Evolutionary conservation across 1,140 invertebrate species (phyloP).

Genomic region (Drosophila biarmipes): DNA sequence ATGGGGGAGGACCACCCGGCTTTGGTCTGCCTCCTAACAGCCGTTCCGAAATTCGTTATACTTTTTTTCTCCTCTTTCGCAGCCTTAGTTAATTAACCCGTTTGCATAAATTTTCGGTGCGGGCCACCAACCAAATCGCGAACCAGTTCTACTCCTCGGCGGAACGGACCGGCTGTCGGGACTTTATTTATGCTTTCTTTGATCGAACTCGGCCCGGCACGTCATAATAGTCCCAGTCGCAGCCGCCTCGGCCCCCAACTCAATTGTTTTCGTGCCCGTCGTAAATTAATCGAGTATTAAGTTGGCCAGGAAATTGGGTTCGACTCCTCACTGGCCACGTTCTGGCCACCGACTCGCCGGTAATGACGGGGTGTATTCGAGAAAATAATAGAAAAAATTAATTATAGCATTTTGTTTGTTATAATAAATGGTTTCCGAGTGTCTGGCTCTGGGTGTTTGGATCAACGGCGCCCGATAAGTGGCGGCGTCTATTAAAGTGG

Average conservation of each 20-base stretch:
- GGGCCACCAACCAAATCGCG: conserved; percentile 26
- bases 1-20: conserved; percentile 64
- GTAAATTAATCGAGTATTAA: conserved; percentile 78
- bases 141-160: conserved; percentile 57
- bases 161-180: conserved; percentile 28
- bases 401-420: conserved; percentile 75
- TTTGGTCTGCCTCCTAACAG: conserved; percentile 18
- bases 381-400: conserved; percentile 74
- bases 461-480: conserved; percentile 70
- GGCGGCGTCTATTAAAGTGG: conserved; percentile 62
- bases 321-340: conserved; percentile 51
- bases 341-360: conserved; percentile 18
- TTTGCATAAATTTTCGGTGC: conserved; percentile 76
- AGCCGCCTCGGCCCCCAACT: conserved; percentile 15
- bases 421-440: conserved; percentile 67
- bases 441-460: conserved; percentile 53
- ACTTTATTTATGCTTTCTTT: conserved; percentile 81
- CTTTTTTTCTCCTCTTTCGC: conserved; percentile 12
- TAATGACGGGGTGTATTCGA: conserved; percentile 41
- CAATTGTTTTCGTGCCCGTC: conserved; percentile 71
- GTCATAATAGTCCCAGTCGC: conserved; percentile 68
- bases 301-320: conserved; percentile 67
- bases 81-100: conserved; percentile 77
- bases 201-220: conserved; percentile 73
- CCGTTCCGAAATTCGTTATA: conserved; percentile 58